Base-by-base conservation (phyloP, 2,888 invertebrate species). In the Hofmannophila pseudospretella region DNA sequence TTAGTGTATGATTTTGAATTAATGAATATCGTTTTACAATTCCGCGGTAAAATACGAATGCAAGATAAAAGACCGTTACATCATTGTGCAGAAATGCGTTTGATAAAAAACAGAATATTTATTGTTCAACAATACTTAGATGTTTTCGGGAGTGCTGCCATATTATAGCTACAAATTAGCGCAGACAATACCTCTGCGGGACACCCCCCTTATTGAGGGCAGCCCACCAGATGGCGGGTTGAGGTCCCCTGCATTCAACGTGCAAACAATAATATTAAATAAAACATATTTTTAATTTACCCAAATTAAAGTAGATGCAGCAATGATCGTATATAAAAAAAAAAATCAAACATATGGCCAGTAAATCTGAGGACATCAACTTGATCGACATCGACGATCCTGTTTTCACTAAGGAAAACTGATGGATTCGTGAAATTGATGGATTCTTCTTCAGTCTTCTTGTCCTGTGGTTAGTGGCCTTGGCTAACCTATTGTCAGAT, bases 101-200 rank as follows among this genome's bases (percentile, higher is more conserved):
- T 11, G 4, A 11, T 7, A 11, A 10, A 2, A 11, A 27, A 27
- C 4, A 12, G 9, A 10, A 10, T 12, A 12, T 73, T 16, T 78
- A 81, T 82, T 81, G 78, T 81, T 82, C 82, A 72, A n/a, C n/a
- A n/a, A n/a, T 76, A 64, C 65, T 66, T 16, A 16, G 63, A 62
- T 76, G 72, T 79, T 78, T 78, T 72, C 67, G 61, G 62, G 67
- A 72, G 71, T 70, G 71, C 77, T 78, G 76, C 66, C n/a, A n/a
- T n/a, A n/a, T n/a, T n/a, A n/a, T 65, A 73, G 77, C 78, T 81
- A 85, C 85, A 84, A 85, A 86, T 85, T 81, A 82, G 60, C 44
- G 53, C 51, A 77, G 73, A 86, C 85, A 86, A 86, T 78, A 51
- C 56, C 86, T 64, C 86, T 53, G 61, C 84, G 81, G 84, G 86